Conservation (phyloP, 2,888 invertebrate genomes). For the Odontocerum albicorne region DNA sequence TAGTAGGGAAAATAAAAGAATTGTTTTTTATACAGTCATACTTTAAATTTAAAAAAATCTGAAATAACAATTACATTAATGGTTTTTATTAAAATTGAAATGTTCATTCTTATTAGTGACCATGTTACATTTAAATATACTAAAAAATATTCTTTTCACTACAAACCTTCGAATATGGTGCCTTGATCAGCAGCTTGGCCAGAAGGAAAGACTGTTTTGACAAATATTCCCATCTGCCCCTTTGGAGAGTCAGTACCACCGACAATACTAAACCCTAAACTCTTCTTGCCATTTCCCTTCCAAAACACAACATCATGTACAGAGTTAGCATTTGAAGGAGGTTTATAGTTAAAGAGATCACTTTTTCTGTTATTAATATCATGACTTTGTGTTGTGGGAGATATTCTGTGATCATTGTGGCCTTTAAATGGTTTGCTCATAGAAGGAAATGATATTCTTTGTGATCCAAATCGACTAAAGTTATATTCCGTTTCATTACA, state of each 20-base stretch:
- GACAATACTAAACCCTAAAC: conserved; percentile 87
- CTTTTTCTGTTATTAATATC: conserved; percentile 2
- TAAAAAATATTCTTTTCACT: too few species aligned
- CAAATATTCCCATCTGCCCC: conserved; percentile 86
- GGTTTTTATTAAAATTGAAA: too few species aligned
- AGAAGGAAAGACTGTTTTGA: conserved; percentile 83
- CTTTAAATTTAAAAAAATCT: too few species aligned
- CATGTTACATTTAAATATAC: too few species aligned
- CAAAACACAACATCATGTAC: conserved; percentile 65
- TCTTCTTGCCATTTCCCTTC: conserved; percentile 83
- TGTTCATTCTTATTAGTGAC: too few species aligned
- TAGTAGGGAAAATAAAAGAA: too few species aligned
- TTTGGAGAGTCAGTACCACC: conserved; percentile 87
- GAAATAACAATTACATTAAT: too few species aligned
- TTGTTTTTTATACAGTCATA: too few species aligned
- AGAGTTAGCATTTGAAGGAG: conserved; percentile 36
- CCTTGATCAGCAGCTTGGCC: conserved; percentile 87
- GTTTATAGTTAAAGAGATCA: conserved; percentile 8
- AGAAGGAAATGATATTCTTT: conserved; percentile 20
- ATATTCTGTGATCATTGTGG: too few species aligned
- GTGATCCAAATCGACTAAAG: conserved; percentile 23
- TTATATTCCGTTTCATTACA: conserved; percentile 7
- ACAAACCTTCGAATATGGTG: conserved; percentile 84
- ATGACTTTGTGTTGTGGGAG: neutral
- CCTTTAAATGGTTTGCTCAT: too few species aligned